Evolutionary conservation across 1,140 invertebrate genomes (phyloP).

Genomic region (Lasioglossum baleicum): DNA sequence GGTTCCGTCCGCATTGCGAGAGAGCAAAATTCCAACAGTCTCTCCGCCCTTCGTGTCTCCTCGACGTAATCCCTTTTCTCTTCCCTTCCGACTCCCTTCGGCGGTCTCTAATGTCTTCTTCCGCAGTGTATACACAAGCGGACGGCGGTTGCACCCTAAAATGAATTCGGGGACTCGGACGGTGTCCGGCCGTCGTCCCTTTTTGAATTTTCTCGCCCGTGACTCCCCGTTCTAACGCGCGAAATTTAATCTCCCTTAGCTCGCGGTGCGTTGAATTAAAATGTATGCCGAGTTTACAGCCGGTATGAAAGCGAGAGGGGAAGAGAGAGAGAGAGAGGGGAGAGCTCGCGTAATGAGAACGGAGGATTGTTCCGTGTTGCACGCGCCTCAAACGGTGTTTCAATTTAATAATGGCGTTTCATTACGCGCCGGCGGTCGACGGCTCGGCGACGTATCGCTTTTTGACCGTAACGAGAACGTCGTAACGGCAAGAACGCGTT

Average conservation of each 20-base stretch:
- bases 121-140: neutral
- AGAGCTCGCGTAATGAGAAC: constrained; percentile 39
- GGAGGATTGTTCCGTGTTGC: constrained; percentile 49
- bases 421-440: constrained; percentile 24
- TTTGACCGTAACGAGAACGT: constrained; percentile 25
- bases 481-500: constrained; percentile 21
- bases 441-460: constrained; percentile 30
- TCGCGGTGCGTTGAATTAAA: constrained; percentile 59
- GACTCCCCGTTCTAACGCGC: constrained; percentile 40
- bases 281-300: constrained; percentile 20
- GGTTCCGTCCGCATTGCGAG: constrained; percentile 8
- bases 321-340: too few relatives aligned
- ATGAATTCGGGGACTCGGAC: constrained; percentile 50
- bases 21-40: constrained; percentile 58
- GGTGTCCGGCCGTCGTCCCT: constrained; percentile 25
- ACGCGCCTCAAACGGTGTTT: constrained; percentile 48
- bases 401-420: constrained; percentile 49
- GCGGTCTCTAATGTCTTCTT: constrained; percentile 50
- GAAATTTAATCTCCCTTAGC: constrained; percentile 60
- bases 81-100: neutral
- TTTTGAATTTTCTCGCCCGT: constrained; percentile 57
- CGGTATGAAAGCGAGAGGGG: neutral
- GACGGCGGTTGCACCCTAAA: constrained; percentile 18
- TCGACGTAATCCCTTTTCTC: constrained; percentile 43
- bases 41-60: constrained; percentile 29